Conservation (phyloP, 2,797 vertebrate genomes). For the Typhlichthys subterraneus region DNA sequence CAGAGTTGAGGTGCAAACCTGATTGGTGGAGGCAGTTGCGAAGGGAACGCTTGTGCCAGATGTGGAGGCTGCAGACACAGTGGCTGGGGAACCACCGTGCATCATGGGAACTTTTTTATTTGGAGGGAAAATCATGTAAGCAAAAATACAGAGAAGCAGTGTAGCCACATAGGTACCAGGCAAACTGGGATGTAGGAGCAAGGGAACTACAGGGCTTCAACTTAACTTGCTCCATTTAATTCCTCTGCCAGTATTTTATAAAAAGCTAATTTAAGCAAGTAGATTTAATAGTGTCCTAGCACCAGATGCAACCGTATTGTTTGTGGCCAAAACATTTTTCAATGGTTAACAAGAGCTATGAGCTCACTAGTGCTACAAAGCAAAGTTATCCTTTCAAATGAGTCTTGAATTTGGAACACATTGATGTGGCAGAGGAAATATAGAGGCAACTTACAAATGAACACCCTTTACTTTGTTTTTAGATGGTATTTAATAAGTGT, state of each 20-base stretch:
- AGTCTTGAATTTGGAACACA: neutral
- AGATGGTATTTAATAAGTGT: conserved; percentile 40
- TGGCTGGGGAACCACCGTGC: conserved; percentile 94
- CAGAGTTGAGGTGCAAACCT: conserved; percentile 91
- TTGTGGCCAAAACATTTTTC: neutral
- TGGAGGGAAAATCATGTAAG: conserved; percentile 93
- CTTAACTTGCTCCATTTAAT: conserved; percentile 59
- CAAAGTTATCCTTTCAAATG: conserved; percentile 2
- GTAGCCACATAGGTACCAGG: conserved; percentile 83
- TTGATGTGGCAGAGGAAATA: conserved; percentile 47
- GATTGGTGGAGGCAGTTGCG: conserved; percentile 97
- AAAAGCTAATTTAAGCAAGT: neutral
- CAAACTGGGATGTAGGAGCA: conserved; percentile 52
- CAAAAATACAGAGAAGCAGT: conserved; percentile 84
- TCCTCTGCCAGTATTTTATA: conserved; percentile 44
- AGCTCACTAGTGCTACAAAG: neutral
- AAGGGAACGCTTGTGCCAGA: conserved; percentile 96
- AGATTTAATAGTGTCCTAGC: neutral
- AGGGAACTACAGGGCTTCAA: conserved; percentile 45
- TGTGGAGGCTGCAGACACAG: conserved; percentile 94
- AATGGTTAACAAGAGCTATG: conserved; percentile 2
- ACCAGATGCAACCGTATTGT: neutral
- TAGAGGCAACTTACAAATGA: conserved; percentile 45
- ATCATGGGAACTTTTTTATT: conserved; percentile 96
- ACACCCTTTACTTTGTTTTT: conserved; percentile 43